A percentile compares a stretch with the other conserved stretches of the same genome.
Evolutionary conservation across 2,888 invertebrate species (phyloP).

Genomic region (Zelleria hepariella): DNA sequence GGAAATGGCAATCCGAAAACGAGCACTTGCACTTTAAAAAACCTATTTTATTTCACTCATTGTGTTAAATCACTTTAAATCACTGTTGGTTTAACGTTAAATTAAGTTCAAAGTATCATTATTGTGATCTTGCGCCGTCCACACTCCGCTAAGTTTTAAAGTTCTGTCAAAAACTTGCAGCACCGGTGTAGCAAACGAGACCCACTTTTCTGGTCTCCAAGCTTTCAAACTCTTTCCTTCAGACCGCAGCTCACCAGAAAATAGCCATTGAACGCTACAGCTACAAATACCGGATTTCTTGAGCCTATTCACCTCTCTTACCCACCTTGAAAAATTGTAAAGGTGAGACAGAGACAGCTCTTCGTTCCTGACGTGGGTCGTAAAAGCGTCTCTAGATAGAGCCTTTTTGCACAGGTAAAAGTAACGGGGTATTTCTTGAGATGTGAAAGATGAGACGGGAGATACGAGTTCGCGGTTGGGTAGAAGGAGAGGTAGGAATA

Average conservation of each 20-base stretch:
- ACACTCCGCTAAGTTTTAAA: conserved; percentile 44
- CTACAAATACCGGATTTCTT: conserved; percentile 32
- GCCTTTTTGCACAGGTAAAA: conserved; percentile 71
- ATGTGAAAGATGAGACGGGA: conserved; percentile 56
- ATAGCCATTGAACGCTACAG: not conserved
- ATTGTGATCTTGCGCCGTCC: conserved; percentile 14
- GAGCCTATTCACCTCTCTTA: conserved; percentile 25
- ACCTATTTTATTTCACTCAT: not conserved
- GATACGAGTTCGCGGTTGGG: conserved; percentile 32
- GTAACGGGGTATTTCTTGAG: conserved; percentile 70
- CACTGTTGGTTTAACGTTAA: not conserved
- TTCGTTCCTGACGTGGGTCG: conserved; percentile 14
- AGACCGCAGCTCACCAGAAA: not conserved
- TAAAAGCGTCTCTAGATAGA: conserved; percentile 46
- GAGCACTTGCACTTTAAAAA: not conserved
- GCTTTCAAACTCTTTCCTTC: not conserved
- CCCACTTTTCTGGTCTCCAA: not conserved
- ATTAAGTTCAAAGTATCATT: not conserved
- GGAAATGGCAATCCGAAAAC: not conserved
- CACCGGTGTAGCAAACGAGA: conserved; percentile 39
- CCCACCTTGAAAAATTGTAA: conserved; percentile 3
- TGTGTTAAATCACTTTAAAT: not conserved
- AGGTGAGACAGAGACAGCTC: conserved; percentile 27
- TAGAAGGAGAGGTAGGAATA: conserved; percentile 32
- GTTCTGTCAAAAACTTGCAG: conserved; percentile 69